Evolutionary conservation across 2,113 vertebrate species (phyloP), one percentile per base, ranked within the genome.

Genomic region (Semicossyphus pulcher): DNA sequence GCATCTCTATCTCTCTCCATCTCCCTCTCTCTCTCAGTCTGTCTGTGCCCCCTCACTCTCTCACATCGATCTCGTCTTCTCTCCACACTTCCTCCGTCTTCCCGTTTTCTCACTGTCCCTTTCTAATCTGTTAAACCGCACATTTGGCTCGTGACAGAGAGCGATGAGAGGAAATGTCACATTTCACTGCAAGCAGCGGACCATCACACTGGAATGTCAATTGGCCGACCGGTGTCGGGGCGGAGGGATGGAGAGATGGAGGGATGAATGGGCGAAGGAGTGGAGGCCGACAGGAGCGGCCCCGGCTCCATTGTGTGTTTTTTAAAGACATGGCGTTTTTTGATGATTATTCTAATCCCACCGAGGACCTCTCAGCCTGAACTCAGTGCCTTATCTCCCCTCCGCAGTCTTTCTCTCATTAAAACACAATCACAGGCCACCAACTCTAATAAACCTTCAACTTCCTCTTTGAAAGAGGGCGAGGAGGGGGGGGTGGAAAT

Each of bases 341-440:
- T 82, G 89, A 94, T 93, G 93, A 95, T 95, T 96, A 94, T 92
- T 95, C 92, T 95, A 95, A 94, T 93, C 92, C 70, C 76, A 92
- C 89, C 88, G 66, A 89, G 92, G 93, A 84, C 93, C 92, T 91
- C 89, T 92, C 80, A 76, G 90, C 85, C 81, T 85, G 85, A 92
- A 93, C 87, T 76, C 70, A 57, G 79, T 62, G 86, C 52, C 94
- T 97, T 97, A 97, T 97, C 96, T 94, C 87, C 10, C 80, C 79
- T 76, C 71, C 75, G 89, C 96, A 98, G 94, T 95, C 59, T 10
- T 95, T 80, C 72, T 94, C 94, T 97, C 94, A 96, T 97, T 97
- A 97, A 97, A 96, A 94, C 89, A 92, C 94, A 96, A 96, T 95
- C 94, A 94, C 93, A 96, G 93, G 91, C 93, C 94, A 93, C 92